Evolutionary conservation across 2,797 vertebrate genomes (phyloP), one percentile per base, ranked within the genome.

Genomic region (Danionella dracula): DNA sequence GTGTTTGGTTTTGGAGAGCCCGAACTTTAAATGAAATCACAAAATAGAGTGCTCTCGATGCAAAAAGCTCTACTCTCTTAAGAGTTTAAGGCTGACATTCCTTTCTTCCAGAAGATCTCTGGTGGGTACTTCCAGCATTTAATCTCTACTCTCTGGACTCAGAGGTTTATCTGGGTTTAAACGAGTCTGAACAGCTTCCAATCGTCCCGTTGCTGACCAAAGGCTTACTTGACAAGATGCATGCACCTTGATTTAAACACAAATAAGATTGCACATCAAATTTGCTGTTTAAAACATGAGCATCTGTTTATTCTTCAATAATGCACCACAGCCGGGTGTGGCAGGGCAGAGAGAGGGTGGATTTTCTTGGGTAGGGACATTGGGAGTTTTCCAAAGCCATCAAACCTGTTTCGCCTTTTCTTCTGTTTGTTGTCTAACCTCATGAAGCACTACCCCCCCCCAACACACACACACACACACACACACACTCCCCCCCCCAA

Each of bases 381-480:
- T 21, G 61, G 75, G 75, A 68, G 68, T 66, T 60, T 51, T 35
- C 38, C 55, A 31, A n/a, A 57, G 71, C n/a, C 12, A 68, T 71
- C 45, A 62, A 41, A 76, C 75, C 65, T 59, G 75, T 76, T 76
- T 55, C 49, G 48, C 59, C 15, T 61, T 61, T 51, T 49, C 42
- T 57, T 11, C 61, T 31, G 17, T 38, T 48, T 65, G 42, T 42
- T 29, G 68, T 68, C 57, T 68, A 48, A 13, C 17, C 57, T 71
- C 34, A 21, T 16, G n/a, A 53, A 64, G 27, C 70, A 73, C 71
- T 17, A 70, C 71, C 58, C 21, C n/a, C n/a, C n/a, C n/a, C n/a
- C n/a, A n/a, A n/a, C n/a, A n/a, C n/a, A n/a, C n/a, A n/a, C n/a
- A n/a, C n/a, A n/a, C n/a, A n/a, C n/a, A n/a, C n/a, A n/a, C n/a